Evolutionary conservation across 2,113 vertebrate species (phyloP).

Genomic region (Nycticryphes semicollaris): DNA sequence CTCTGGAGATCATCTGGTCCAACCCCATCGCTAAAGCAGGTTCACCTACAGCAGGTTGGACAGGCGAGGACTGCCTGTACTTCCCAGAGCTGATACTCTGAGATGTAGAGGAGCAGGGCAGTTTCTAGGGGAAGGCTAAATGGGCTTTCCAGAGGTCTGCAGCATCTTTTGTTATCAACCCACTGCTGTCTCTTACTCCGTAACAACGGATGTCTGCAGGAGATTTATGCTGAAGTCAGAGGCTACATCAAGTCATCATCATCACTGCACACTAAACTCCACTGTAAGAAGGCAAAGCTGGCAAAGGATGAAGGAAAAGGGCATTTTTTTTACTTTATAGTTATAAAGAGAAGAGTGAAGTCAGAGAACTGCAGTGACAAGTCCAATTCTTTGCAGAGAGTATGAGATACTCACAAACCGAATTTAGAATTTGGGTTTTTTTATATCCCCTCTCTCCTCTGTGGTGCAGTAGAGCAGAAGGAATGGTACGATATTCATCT

Average conservation of each 20-base stretch:
- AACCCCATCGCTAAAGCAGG: neutral
- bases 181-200: neutral
- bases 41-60: neutral
- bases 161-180: neutral
- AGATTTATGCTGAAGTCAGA: neutral
- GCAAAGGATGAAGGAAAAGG: neutral
- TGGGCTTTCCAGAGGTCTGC: neutral
- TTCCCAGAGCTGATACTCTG: neutral
- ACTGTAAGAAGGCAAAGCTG: neutral
- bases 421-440: neutral
- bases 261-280: neutral
- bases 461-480: neutral
- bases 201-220: neutral
- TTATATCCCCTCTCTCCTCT: neutral
- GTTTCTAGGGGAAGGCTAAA: neutral
- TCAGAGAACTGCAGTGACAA: neutral
- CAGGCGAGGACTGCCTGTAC: neutral
- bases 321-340: neutral
- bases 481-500: fast-evolving
- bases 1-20: neutral
- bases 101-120: neutral
- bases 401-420: neutral
- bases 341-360: neutral
- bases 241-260: neutral
- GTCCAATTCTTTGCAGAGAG: neutral